These are phyloP conservation scores for Sympetrum striolatum DNA, from an alignment of 2,888 invertebrate genomes.

Conservation along the genomic window DNA sequence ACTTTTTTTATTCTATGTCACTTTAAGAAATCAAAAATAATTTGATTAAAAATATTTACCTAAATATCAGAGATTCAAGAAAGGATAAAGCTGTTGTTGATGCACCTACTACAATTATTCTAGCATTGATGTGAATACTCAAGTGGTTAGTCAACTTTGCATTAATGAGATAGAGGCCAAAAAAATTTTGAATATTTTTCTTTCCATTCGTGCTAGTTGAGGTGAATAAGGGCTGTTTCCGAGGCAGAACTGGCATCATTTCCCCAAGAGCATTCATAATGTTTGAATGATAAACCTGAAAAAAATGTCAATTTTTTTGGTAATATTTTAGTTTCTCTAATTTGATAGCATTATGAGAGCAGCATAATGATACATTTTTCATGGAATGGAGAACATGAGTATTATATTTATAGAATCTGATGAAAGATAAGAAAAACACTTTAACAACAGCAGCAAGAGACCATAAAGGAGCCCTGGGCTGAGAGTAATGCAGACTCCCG, in stretches of 20 bases:
- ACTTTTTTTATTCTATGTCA: neutral
- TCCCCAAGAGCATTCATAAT: slow-evolving; percentile 59
- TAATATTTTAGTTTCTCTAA: no score
- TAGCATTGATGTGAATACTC: slow-evolving; percentile 64
- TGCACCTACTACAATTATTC: slow-evolving; percentile 71
- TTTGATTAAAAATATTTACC: slow-evolving; percentile 55
- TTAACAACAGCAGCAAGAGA: no score
- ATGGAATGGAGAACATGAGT: no score
- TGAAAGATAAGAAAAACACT: no score
- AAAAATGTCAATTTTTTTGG: no score
- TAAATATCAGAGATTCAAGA: slow-evolving; percentile 66
- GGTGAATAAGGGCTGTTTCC: slow-evolving; percentile 48
- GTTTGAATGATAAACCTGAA: slow-evolving; percentile 52
- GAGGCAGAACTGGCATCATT: slow-evolving; percentile 56
- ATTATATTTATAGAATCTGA: no score
- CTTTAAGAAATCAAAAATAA: neutral
- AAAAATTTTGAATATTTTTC: slow-evolving; percentile 53
- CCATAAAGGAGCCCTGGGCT: no score
- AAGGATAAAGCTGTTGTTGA: slow-evolving; percentile 71
- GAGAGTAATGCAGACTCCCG: no score
- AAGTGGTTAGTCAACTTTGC: slow-evolving; percentile 62
- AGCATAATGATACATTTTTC: no score
- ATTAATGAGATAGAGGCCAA: slow-evolving; percentile 67
- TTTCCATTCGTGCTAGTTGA: slow-evolving; percentile 45
- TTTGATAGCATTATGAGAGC: no score